phyloP scores from a whole-genome alignment of 2,113 vertebrate species.

The Bos indicus region DNA sequence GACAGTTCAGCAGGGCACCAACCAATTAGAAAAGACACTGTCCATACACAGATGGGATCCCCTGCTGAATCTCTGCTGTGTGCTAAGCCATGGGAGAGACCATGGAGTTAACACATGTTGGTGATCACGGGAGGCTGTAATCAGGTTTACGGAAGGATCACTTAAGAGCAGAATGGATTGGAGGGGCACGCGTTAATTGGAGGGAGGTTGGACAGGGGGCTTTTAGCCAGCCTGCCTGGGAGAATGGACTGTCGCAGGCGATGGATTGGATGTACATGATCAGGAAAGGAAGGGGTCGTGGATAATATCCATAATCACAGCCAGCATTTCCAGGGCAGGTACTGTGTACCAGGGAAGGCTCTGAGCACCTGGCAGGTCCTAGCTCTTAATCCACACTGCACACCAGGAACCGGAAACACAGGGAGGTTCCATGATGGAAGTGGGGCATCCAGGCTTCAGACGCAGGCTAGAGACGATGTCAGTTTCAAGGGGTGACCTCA shows the following conservation, averaged over 20 bases:
- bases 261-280: not conserved
- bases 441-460: not conserved
- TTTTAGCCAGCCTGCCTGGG: not conserved
- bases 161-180: not conserved
- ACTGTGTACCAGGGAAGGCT: not conserved
- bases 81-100: not conserved
- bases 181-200: not conserved
- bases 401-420: not conserved
- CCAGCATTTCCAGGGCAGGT: not conserved
- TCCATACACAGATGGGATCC: not conserved
- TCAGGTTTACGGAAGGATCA: conserved; percentile 3
- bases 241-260: not conserved
- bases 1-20: not conserved
- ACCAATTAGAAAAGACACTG: not conserved
- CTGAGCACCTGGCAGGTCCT: not conserved
- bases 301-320: not conserved
- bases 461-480: accelerated
- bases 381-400: not conserved
- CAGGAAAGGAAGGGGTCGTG: not conserved
- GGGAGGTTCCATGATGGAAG: not conserved
- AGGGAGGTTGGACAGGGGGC: not conserved
- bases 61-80: not conserved
- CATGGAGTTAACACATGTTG: not conserved
- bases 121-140: not conserved
- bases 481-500: not conserved